A percentile compares a stretch with the other conserved stretches of the same genome.
phyloP scores from a whole-genome alignment of 2,888 invertebrate genomes.

The Troides aeacus region DNA sequence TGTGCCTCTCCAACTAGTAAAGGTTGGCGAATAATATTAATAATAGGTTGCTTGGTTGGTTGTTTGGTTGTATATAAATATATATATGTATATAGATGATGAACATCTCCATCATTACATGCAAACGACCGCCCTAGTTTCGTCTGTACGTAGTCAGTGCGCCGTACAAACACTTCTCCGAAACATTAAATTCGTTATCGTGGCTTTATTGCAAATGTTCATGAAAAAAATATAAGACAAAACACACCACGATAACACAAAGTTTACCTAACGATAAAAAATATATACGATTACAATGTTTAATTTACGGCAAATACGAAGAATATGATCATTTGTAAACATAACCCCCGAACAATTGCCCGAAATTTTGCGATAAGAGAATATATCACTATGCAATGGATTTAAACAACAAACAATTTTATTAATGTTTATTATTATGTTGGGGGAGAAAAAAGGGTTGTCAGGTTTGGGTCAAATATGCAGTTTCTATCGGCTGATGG shows the following conservation, averaged over 20 bases:
- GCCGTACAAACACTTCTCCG: conserved; percentile 7
- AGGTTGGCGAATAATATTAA: no score
- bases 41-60: no score
- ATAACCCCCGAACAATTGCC: background rate
- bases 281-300: conserved; percentile 7
- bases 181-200: conserved; percentile 3
- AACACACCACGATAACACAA: conserved; percentile 4
- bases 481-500: no score
- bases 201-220: conserved; percentile 9
- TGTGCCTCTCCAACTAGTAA: no score
- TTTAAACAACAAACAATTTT: background rate
- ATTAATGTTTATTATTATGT: background rate
- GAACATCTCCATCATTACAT: background rate
- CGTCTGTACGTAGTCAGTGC: background rate
- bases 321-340: conserved; percentile 10
- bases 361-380: conserved; percentile 8
- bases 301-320: conserved; percentile 6
- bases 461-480: no score
- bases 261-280: conserved; percentile 11
- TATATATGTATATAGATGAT: background rate
- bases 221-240: conserved; percentile 10
- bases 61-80: no score
- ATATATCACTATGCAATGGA: background rate
- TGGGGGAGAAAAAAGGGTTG: no score
- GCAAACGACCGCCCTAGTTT: background rate